These are phyloP conservation scores for Bovichtus diacanthus DNA, from an alignment of 2,797 vertebrate species.

Conservation along the genomic window DNA sequence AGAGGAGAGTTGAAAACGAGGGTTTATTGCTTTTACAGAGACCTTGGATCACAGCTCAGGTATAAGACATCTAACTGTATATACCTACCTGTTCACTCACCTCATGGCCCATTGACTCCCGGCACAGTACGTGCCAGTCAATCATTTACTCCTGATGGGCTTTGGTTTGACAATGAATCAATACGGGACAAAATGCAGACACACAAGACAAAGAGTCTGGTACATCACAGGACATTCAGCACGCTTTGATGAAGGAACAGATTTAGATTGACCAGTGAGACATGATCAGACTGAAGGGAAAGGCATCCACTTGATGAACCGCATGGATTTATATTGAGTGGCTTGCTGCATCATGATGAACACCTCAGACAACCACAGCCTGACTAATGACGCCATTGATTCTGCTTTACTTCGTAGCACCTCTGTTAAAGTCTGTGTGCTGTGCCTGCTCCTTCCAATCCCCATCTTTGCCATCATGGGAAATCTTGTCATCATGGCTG, in stretches of 20 bases:
- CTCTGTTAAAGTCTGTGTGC: conserved; percentile 15
- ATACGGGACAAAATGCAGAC: background rate
- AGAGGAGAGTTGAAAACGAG: background rate
- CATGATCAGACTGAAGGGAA: background rate
- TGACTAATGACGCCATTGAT: background rate
- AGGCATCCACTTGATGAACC: background rate
- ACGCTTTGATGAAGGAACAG: background rate
- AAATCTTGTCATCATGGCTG: conserved; percentile 49
- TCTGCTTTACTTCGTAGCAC: conserved; percentile 1
- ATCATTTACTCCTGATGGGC: conserved; percentile 30
- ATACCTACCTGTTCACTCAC: conserved; percentile 6
- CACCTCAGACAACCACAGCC: conserved; percentile 5
- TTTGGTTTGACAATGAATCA: conserved; percentile 11
- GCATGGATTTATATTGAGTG: background rate
- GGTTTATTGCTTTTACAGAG: conserved; percentile 10
- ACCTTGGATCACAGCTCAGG: background rate
- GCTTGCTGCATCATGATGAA: conserved; percentile 24
- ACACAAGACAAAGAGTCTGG: background rate
- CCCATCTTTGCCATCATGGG: conserved; percentile 39
- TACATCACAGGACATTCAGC: background rate
- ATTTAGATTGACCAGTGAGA: background rate
- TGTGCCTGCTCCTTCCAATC: conserved; percentile 43
- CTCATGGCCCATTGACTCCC: conserved; percentile 5
- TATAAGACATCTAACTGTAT: background rate
- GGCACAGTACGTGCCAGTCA: conserved; percentile 1